Evolutionary conservation across 2,113 vertebrate species (phyloP), one percentile per base, ranked within the genome.

Genomic region (Paracanthobrama guichenoti): DNA sequence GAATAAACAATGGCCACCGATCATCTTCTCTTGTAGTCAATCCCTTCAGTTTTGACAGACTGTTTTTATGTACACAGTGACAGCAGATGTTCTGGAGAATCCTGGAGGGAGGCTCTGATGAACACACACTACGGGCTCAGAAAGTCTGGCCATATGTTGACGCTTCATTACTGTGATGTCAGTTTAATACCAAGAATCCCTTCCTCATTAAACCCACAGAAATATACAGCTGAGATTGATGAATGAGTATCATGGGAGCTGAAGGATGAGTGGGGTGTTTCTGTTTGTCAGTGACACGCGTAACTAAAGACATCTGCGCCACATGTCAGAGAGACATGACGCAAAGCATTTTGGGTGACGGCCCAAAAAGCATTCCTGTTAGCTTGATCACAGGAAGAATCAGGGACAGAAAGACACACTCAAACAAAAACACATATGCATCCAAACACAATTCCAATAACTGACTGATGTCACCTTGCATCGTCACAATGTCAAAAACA

Each of bases 281-380:
- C 28, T 75, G 44, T 73, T 73, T 42, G 44, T 79, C 77, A 64
- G 14, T 13, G 35, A 69, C 26, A 35, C 11, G 31, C 28, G n/a
- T 20, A 83, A 83, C 74, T 13, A 64, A 62, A 86, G 53, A 64
- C 31, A 74, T 69, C 46, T 50, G 60, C 35, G 71, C 55, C 46
- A 79, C 73, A 74, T 79, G 67, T 75, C 83, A 77, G 69, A 83
- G 3, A 75, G 24, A 31, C 18, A 66, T 88, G 84, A 88, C 81
- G 86, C 79, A 83, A 46, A 81, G 76, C 76, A 83, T 71, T 71
- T 77, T 86, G 87, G 84, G 75, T 83, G 79, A 59, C 11, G 62
- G 81, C 87, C 78, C 84, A 88, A 44, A 18, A 4, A 16, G 5
- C 4, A 18, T 64, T 77, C 81, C 59, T 83, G 46, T 12, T 2